Percentiles rank a stretch among this genome's conserved stretches.
These are phyloP conservation scores for Phania funesta DNA, from an alignment of 2,888 invertebrate species.

Conservation along the genomic window DNA sequence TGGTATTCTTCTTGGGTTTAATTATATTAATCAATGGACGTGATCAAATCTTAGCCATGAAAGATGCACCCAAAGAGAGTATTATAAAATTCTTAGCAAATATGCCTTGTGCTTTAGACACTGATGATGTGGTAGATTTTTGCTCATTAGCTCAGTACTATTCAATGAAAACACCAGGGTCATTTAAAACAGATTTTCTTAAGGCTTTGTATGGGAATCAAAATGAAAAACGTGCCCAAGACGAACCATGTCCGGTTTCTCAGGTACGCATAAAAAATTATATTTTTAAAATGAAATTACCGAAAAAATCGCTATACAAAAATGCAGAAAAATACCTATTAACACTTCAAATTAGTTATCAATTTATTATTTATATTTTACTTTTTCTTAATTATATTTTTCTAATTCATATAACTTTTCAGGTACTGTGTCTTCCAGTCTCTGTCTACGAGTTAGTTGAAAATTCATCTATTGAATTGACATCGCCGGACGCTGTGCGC, in stretches of 20 bases:
- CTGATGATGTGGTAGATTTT: conserved; percentile 97
- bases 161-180: conserved; percentile 94
- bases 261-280: conserved; percentile 66
- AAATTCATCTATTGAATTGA: conserved; percentile 86
- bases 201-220: conserved; percentile 84
- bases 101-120: conserved; percentile 93
- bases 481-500: conserved; percentile 85
- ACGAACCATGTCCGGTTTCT: conserved; percentile 80
- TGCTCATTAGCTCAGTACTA: conserved; percentile 98
- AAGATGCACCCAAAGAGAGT: conserved; percentile 85
- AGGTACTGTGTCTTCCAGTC: conserved; percentile 97
- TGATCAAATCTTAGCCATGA: conserved; percentile 90
- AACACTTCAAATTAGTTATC: no score
- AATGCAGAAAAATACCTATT: no score
- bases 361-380: no score
- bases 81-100: conserved; percentile 86
- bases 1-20: conserved; percentile 94
- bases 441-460: conserved; percentile 95
- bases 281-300: no score
- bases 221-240: conserved; percentile 81
- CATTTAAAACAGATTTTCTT: conserved; percentile 91
- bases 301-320: no score
- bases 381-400: conserved; percentile 64
- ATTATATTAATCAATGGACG: conserved; percentile 97
- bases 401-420: conserved; percentile 82